Percentiles rank a stretch among this genome's conserved stretches.
These are phyloP conservation scores for Aramus guarauna DNA, from an alignment of 2,113 vertebrate genomes.

Conservation along the genomic window DNA sequence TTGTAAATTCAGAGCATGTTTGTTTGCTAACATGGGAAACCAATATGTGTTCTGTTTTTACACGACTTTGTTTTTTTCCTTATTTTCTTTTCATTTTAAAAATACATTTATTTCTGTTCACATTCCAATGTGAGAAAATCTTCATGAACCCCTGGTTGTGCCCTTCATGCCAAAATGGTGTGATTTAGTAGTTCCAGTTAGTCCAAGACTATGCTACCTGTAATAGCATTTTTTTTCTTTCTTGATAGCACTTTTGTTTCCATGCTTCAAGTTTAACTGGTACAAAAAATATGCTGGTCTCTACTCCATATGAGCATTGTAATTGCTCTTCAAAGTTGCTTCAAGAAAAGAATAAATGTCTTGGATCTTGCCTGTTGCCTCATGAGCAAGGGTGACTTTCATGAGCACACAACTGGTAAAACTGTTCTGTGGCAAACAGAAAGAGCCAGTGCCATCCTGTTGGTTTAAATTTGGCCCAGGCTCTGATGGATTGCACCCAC, in stretches of 20 bases:
- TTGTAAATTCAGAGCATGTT: background rate
- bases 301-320: accelerated
- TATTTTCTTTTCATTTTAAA: background rate
- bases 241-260: too few species aligned
- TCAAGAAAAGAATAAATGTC: background rate
- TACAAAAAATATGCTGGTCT: background rate
- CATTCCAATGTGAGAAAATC: background rate
- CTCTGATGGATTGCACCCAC: background rate
- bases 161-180: background rate
- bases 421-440: background rate
- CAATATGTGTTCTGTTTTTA: background rate
- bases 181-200: background rate
- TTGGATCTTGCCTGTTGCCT: background rate
- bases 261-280: too few species aligned
- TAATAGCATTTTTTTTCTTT: background rate
- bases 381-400: background rate
- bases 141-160: background rate
- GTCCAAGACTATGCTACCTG: background rate
- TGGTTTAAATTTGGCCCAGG: background rate
- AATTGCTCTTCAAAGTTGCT: background rate
- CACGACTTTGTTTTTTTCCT: background rate
- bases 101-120: background rate
- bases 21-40: background rate
- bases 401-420: background rate
- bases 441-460: background rate